phyloP scores from a whole-genome alignment of 1,140 invertebrate species.

The Drosophila santomea region DNA sequence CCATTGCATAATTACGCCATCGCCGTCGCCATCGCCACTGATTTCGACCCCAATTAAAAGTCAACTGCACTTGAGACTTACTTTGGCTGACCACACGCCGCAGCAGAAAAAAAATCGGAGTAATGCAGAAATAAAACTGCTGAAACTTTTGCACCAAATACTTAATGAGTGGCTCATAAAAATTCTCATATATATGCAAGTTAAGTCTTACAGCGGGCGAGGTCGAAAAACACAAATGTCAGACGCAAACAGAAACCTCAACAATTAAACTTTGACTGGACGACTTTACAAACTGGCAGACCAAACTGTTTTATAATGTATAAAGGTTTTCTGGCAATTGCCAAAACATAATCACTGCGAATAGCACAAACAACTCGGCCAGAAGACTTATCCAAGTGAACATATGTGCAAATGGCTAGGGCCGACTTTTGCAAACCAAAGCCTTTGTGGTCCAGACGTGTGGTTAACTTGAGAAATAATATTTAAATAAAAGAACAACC shows the following conservation, averaged over 20 bases:
- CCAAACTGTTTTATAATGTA: constrained; percentile 75
- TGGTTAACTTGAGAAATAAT: constrained; percentile 27
- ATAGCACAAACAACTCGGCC: constrained; percentile 32
- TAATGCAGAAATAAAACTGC: constrained; percentile 20
- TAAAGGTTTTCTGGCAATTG: constrained; percentile 52
- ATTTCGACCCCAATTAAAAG: constrained; percentile 48
- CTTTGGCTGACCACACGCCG: constrained; percentile 29
- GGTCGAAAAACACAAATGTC: constrained; percentile 60
- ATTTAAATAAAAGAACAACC: neutral
- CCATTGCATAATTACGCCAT: constrained; percentile 52
- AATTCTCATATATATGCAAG: constrained; percentile 49
- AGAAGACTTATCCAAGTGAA: constrained; percentile 21
- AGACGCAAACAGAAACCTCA: constrained; percentile 56
- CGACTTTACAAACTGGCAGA: constrained; percentile 60
- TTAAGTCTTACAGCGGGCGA: constrained; percentile 8
- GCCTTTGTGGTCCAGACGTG: constrained; percentile 42
- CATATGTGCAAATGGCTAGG: constrained; percentile 21
- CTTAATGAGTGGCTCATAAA: constrained; percentile 50
- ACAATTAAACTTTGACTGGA: constrained; percentile 77
- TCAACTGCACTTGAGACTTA: constrained; percentile 65
- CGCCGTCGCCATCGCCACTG: constrained; percentile 5
- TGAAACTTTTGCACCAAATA: constrained; percentile 42
- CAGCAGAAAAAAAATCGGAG: neutral
- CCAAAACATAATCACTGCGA: constrained; percentile 56
- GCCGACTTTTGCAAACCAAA: constrained; percentile 2